Evolutionary conservation across 2,888 invertebrate genomes (phyloP).

Genomic region (Callyntrura guangdongensis): DNA sequence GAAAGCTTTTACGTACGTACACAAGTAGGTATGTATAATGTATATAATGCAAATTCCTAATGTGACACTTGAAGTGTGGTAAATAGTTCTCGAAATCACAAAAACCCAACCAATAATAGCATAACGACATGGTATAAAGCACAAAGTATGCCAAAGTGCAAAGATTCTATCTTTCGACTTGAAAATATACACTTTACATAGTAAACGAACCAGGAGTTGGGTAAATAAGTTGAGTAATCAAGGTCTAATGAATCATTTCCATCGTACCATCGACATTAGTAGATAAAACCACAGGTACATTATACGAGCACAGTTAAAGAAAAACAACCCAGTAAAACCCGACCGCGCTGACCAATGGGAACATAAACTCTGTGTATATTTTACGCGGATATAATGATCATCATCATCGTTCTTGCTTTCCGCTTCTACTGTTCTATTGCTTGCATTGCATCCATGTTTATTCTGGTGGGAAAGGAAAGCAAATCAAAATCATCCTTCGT

Average conservation of each 20-base stretch:
- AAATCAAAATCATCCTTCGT: constrained; percentile 49
- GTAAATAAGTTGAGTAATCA: constrained; percentile 55
- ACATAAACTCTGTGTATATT: neutral
- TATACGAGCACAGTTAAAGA: constrained; percentile 29
- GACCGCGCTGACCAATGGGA: constrained; percentile 22
- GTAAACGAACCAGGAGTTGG: constrained; percentile 3
- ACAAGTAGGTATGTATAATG: no score
- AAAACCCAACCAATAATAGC: neutral
- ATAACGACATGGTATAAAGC: neutral
- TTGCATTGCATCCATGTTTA: constrained; percentile 25
- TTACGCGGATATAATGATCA: neutral
- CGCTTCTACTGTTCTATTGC: constrained; percentile 11
- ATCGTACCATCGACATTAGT: no score
- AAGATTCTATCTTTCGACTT: neutral
- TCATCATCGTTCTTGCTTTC: neutral
- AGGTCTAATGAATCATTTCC: constrained; percentile 48
- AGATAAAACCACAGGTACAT: constrained; percentile 24
- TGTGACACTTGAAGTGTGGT: constrained; percentile 17
- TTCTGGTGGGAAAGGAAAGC: constrained; percentile 58
- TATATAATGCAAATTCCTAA: neutral
- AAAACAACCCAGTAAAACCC: neutral
- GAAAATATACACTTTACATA: neutral
- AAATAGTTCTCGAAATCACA: neutral
- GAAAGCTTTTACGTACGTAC: no score
- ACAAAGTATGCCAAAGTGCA: constrained; percentile 24